A percentile compares a stretch with the other conserved stretches of the same genome.
Evolutionary conservation across 2,797 vertebrate genomes (phyloP).

Genomic region (Parauchenoglanis punctatus): DNA sequence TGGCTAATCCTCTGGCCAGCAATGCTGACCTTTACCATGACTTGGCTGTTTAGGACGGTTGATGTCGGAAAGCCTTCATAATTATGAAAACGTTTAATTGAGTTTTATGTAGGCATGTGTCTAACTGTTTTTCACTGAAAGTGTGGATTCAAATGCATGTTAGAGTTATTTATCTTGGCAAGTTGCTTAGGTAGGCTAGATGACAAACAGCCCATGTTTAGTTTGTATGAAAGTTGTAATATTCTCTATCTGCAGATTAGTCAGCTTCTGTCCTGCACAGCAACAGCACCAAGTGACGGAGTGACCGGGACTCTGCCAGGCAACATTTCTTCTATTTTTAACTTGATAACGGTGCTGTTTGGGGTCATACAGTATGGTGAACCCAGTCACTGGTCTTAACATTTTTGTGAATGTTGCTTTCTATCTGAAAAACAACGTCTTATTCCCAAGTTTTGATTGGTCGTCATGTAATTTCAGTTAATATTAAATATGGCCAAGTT

Average conservation of each 20-base stretch:
- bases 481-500: background rate
- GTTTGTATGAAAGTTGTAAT: background rate
- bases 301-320: background rate
- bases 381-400: background rate
- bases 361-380: background rate
- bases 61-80: background rate
- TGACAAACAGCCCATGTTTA: background rate
- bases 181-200: too few species aligned
- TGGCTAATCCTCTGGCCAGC: background rate
- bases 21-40: background rate
- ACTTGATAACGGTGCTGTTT: background rate
- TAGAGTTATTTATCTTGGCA: background rate
- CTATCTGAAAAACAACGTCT: background rate
- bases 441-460: background rate
- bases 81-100: background rate
- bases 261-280: background rate
- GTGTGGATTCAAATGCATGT: background rate
- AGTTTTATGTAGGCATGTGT: background rate
- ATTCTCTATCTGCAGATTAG: background rate
- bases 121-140: too few species aligned
- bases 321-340: conserved; percentile 18
- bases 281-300: background rate
- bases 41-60: background rate
- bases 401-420: background rate
- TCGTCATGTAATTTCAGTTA: background rate